Conservation (phyloP, 2,888 invertebrate genomes). For the Tortricodes alternella region DNA sequence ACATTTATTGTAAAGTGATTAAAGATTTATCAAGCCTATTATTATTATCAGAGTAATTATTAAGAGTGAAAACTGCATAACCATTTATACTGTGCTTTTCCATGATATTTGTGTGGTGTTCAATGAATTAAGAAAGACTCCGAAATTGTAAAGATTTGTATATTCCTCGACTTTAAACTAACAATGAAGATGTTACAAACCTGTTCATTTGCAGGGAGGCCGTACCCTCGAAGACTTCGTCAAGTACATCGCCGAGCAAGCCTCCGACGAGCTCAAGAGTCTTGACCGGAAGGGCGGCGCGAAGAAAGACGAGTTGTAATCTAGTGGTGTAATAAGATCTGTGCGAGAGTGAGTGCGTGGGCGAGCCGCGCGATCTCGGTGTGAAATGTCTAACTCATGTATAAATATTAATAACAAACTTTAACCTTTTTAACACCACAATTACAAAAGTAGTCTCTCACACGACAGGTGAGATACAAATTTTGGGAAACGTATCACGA, state of each 20-base stretch:
- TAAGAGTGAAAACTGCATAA: too few species aligned
- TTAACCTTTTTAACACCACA: background rate
- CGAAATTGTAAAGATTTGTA: too few species aligned
- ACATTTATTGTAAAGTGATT: too few species aligned
- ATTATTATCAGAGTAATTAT: too few species aligned
- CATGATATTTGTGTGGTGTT: too few species aligned
- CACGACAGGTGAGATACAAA: too few species aligned
- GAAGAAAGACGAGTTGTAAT: constrained; percentile 77
- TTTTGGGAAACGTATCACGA: too few species aligned
- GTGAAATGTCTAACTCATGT: constrained; percentile 14
- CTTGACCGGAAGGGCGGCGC: constrained; percentile 92
- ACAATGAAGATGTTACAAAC: background rate
- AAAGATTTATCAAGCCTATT: too few species aligned
- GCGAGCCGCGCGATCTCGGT: constrained; percentile 32
- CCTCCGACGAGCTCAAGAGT: constrained; percentile 93
- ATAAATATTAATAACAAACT: background rate
- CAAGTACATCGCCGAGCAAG: constrained; percentile 95
- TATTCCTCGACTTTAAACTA: background rate
- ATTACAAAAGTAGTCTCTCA: background rate
- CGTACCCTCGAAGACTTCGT: constrained; percentile 96
- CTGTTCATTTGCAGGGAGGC: constrained; percentile 86
- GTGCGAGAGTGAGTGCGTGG: constrained; percentile 57
- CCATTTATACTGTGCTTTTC: too few species aligned
- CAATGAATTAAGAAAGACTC: too few species aligned
- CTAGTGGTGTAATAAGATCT: constrained; percentile 67